Base-by-base conservation (phyloP, 2,113 vertebrate species). In the Stigmatopora argus region DNA sequence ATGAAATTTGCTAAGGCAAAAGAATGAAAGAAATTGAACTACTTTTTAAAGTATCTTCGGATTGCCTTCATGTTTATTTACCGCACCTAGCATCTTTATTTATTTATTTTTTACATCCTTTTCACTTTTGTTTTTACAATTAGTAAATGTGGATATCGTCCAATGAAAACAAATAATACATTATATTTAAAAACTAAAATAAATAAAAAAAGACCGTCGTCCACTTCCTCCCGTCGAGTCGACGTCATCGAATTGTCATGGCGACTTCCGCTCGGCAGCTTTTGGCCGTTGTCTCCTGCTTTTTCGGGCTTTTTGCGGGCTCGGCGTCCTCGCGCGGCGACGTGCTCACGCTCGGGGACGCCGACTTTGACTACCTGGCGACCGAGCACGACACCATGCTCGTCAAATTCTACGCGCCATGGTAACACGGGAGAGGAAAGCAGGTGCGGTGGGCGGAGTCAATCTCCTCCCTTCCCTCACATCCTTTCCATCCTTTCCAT, bases 381-480 rank as follows among this genome's bases (percentile, higher is more conserved):
- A 53, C 81, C 18, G 89, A 82, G 74, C 88, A 90, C 66, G 88
- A 92, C 80, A 90, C 89, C 73, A 79, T 91, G 88, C 88, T 92
- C 62, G 83, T 91, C 62, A 89, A 76, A 60, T 92, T 92, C 86
- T 90, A 90, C 69, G 89, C 90, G 44, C 90, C 90, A 5, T 90
- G 90, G 90, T 92, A 79, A 88, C 71, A 12, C 21, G 13, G 12
- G 18, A 18, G 18, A 2, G 14, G 8, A 9, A 3, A 7, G 49
- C 49, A 21, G n/a, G n/a, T 41, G 38, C 38, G 9, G 6, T 41
- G 6, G 7, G 38, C 38, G 26, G 26, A 31, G 26, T 41, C 38
- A 7, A 41, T 10, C 38, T 41, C 38, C 38, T 41, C 9, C 4
- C 38, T 10, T 41, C 38, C 4, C 38, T 41, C 38, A 41, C 38